These are phyloP conservation scores for Pachydiplax longipennis DNA, from an alignment of 2,888 invertebrate genomes.

Conservation along the genomic window DNA sequence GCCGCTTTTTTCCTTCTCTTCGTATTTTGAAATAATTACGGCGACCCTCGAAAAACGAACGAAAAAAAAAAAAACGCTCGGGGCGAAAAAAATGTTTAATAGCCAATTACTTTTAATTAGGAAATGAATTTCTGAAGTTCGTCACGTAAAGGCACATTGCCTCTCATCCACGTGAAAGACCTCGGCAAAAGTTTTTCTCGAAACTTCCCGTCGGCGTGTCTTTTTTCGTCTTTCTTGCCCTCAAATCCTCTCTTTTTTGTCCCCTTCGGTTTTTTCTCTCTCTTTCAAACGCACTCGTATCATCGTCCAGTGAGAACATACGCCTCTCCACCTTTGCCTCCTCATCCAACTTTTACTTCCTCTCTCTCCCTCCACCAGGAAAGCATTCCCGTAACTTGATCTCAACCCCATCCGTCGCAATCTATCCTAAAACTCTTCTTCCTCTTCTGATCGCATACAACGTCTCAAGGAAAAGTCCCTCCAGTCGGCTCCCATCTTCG, in stretches of 20 bases:
- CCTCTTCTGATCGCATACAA: not conserved
- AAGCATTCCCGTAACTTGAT: not conserved
- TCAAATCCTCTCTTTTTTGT: not conserved
- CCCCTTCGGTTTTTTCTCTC: not conserved
- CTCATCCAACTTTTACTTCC: not conserved
- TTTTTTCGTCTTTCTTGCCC: not conserved
- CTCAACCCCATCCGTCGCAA: not conserved
- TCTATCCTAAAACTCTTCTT: not conserved
- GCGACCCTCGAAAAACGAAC: not conserved
- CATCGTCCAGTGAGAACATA: not conserved
- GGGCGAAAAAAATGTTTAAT: not conserved
- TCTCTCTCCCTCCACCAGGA: not conserved
- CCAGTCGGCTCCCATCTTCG: not conserved
- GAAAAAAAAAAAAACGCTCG: not conserved
- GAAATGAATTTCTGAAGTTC: not conserved
- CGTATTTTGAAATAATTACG: not conserved
- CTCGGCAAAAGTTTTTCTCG: not conserved
- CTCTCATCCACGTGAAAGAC: not conserved
- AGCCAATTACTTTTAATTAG: not conserved
- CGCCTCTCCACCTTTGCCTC: not conserved
- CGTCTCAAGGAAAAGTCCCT: not conserved
- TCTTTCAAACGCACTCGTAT: not conserved
- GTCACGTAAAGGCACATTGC: not conserved
- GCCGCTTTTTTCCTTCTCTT: not conserved
- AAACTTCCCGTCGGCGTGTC: not conserved